Evolutionary conservation across 2,113 vertebrate genomes (phyloP), one percentile per base, ranked within the genome.

Genomic region (Rattus rattus): DNA sequence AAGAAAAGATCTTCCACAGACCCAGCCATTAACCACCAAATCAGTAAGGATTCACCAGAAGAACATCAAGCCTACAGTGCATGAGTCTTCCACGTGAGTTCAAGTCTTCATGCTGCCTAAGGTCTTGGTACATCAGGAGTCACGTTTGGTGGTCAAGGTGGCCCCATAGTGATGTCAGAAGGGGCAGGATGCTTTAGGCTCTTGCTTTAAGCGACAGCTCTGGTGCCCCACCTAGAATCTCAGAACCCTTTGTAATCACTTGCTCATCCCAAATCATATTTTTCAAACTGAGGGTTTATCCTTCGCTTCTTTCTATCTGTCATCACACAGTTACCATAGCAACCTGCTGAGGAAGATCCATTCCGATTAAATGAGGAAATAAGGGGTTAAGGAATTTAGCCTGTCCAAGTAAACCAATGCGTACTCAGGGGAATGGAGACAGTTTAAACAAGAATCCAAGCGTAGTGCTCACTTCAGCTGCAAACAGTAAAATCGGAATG

Each of bases 381-480:
- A 76, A 96, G 33, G 49, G 9, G 56, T 72, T n/a, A 83, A 56
- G 81, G 20, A 93, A 76, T 80, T 86, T 93, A 73, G 92, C n/a
- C 73, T 88, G 54, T 80, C 26, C 26, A 77, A 72, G 59, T 73
- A 93, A 94, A 90, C 36, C 24, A 72, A 2, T 22, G 73, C 87
- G 36, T 92, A 33, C 59, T 72, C 16, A 91, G 49, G 65, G 91
- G 83, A 77, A 63, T 59, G 92, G 91, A 84, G 85, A 16, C 20
- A 81, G 84, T 84, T 94, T 91, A 95, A 92, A 54, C 17, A 85
- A 93, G 39, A 95, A 81, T 73, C 84, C 87, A 95, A 94, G 77
- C 56, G 80, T 75, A 56, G 47, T 72, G 22, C 67, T 72, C 22
- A 10, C 67, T 69, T 70, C 20, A 36, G 86, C 49, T 2, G 22